Base-by-base conservation (phyloP, 2,113 vertebrate genomes). In the Pteronura brasiliensis region DNA sequence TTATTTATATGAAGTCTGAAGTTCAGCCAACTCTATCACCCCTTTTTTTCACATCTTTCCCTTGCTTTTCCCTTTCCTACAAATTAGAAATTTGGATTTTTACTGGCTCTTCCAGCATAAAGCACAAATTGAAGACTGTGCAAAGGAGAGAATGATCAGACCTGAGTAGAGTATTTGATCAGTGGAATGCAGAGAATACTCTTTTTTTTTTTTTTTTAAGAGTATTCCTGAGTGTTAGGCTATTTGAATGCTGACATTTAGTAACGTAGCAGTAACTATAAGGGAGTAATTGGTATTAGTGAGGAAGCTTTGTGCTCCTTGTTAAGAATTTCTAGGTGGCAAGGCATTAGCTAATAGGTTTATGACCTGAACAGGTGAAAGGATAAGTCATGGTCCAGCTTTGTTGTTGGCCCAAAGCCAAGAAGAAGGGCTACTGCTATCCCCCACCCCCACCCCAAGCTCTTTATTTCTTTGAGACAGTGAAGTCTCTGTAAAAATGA, bases 1-100 rank as follows among this genome's bases (percentile, higher is more conserved):
- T 85, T 63, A 80, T 77, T 88, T 92, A 61, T 17, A n/a, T 87
- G 34, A 47, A 20, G 25, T 92, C 86, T 89, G 77, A 95, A 92
- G 18, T 65, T 36, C 34, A 77, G 44, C 18, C 12, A 94, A 21
- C 15, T 21, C 27, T 71, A 6, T 47, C 4, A 59, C 6, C 31
- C 17, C 57, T 18, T 67, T 47, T 57, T 44, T 61, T 59, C 14
- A 67, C 15, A 67, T 95, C 36, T 20, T 84, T 77, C n/a, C 14
- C 20, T 29, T 59, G 1, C 63, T 96, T 49, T 93, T 93, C 6
- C 49, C 61, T 92, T 93, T 82, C 20, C 13, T 85, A 10, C 67
- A 84, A 83, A 13, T 84, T 63, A 96, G 52, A 97, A 85, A 27
- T 92, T 92, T 76, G 52, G n/a, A 89, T 92, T 93, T 86, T 65